Evolutionary conservation across 30 jellyfish, hydroid and myxozoan species (phyloP), one percentile per base, ranked within the genome.

Genomic region (Pelagia noctiluca): DNA sequence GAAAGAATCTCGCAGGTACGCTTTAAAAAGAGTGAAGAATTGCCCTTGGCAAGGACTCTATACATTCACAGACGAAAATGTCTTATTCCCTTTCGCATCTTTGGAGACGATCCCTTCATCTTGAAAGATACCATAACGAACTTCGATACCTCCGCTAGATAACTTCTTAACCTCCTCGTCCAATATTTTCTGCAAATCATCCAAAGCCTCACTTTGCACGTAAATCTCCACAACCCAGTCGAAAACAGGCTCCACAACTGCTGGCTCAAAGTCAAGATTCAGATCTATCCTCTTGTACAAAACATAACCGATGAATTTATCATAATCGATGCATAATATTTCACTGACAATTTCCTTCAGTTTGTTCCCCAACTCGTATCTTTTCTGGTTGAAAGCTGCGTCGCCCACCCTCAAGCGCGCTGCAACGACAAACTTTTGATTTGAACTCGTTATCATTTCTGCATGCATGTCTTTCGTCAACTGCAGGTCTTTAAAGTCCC

Each of bases 161-260:
- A 78, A 37, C 29, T 61, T 80, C 34, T 35, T 60, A 18, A 33
- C 23, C 13, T 35, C 11, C 11, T 29, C 65, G 2, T 12, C 25
- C 35, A 78, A 46, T 25, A 35, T 22, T 21, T 37, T 75, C 0
- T 32, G 16, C 34, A 63, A 19, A 34, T 28, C 46, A 35, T 25
- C 21, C 13, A 60, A 49, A 3, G 65, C 80, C 47, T 78, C 63
- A 22, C 48, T 24, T 2, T 49, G 23, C 42, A 78, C 23, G 48
- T 60, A 61, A 8, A 42, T 75, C 75, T 78, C 89, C 11, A 35
- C 89, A 2, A 78, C 25, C 89, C 89, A 78, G 60, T 78, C 89
- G 33, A 57, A 78, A 62, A 2, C 29, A 7, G 35, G 34, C 31
- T 60, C 72, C 7, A 35, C 60, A 30, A 34, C 80, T 11, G 33